phyloP scores from a whole-genome alignment of 2,797 vertebrate genomes.

The Lophius americanus region DNA sequence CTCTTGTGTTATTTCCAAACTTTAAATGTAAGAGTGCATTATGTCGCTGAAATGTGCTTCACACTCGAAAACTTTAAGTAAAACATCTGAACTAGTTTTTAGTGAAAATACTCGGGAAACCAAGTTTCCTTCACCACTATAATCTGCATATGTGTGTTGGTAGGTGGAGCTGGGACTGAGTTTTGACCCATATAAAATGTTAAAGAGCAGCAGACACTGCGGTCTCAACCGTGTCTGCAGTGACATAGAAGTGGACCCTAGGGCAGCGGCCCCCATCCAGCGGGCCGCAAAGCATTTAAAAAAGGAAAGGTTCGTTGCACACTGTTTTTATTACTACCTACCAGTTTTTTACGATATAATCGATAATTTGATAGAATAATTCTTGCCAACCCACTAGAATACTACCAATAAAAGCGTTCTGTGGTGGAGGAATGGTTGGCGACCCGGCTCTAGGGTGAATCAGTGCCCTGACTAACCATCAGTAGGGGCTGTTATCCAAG shows the following conservation, averaged over 20 bases:
- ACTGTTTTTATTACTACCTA: too few relatives aligned
- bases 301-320: too few relatives aligned
- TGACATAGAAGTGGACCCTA: background rate
- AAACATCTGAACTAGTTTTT: constrained; percentile 10
- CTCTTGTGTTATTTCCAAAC: background rate
- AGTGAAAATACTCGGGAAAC: constrained; percentile 15
- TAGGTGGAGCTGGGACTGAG: background rate
- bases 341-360: too few relatives aligned
- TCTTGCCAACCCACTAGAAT: too few relatives aligned
- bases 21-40: background rate
- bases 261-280: background rate
- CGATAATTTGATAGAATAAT: too few relatives aligned
- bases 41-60: constrained; percentile 3
- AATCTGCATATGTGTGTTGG: too few relatives aligned
- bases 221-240: background rate
- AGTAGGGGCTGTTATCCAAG: too few relatives aligned
- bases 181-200: constrained; percentile 7
- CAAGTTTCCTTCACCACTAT: background rate
- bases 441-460: background rate
- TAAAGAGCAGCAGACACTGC: constrained; percentile 10
- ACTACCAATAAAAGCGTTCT: too few relatives aligned
- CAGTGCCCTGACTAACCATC: background rate
- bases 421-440: too few relatives aligned
- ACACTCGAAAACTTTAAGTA: background rate
- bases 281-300: too few relatives aligned